Base-by-base conservation (phyloP, 1,140 invertebrate genomes). In the Solenopsis invicta region DNA sequence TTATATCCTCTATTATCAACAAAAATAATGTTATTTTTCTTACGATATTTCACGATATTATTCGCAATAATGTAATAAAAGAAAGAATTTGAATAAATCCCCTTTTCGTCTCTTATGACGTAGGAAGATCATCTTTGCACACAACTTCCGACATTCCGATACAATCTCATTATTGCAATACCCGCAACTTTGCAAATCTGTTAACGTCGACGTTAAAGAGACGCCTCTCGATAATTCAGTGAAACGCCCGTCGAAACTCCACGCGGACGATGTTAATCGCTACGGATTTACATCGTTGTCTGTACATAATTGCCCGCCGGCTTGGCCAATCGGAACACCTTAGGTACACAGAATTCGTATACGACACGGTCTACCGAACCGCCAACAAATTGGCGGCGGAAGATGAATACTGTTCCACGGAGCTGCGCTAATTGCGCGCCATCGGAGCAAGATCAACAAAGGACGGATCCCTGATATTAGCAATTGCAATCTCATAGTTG, bases 401-500 rank as follows among this genome's bases (percentile, higher is more conserved):
- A 88, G 87, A 76, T 88, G 78, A 75, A 37, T 84, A 76, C 74
- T 37, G 48, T 66, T 76, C 71, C 52, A 56, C 64, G 56, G 69
- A 82, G 87, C 61, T 84, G 76, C 45, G 69, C 78, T 85, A 88
- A 89, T 88, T 88, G 54, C 87, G 41, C 71, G 48, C 78, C 78
- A 56, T 54, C 37, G 62, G 50, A 52, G 67, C 45, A 52, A 37
- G 69, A 84, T 72, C 71, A 88, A 88, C 80, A 88, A 76, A 88
- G 78, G 56, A 54, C 24, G 56, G 67, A 85, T 88, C 52, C 21
- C 64, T 37, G 77, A 21, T 50, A 54, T 71, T 75, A 80, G 77
- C 62, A 75, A 88, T 85, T 76, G 87, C 62, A 88, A 85, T 89
- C 87, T 85, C 54, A 61, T 77, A n/a, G 86, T 77, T 34, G 52